These are phyloP conservation scores for Holacanthus passer DNA, from an alignment of 2,113 vertebrate species.

Conservation along the genomic window DNA sequence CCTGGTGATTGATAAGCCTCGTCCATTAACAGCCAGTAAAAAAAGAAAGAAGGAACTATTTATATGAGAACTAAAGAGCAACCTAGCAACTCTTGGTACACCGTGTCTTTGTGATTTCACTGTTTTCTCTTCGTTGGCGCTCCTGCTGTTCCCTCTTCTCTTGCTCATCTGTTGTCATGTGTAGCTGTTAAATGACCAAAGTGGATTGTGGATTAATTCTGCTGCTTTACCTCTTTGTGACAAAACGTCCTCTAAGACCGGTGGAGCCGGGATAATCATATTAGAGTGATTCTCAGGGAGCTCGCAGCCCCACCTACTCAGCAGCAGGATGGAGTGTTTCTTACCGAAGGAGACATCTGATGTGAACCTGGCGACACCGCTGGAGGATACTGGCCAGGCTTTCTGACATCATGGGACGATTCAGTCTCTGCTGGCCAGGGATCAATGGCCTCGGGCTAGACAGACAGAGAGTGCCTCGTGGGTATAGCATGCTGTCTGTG, in stretches of 20 bases:
- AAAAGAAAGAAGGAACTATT: too few species aligned
- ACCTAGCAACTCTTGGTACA: neutral
- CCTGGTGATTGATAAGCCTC: too few species aligned
- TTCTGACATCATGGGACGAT: constrained; percentile 68
- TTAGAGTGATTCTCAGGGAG: constrained; percentile 66
- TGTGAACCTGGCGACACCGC: constrained; percentile 40
- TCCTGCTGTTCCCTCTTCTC: neutral
- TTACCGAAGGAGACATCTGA: constrained; percentile 44
- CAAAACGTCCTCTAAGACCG: constrained; percentile 48
- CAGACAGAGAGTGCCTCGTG: constrained; percentile 10
- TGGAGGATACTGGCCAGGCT: constrained; percentile 25
- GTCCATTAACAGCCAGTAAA: too few species aligned
- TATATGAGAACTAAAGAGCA: too few species aligned
- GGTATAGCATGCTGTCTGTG: neutral
- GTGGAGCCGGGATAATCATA: constrained; percentile 61
- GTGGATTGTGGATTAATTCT: constrained; percentile 52
- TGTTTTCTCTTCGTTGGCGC: neutral
- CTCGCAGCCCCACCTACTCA: constrained; percentile 34
- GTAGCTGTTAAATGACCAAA: constrained; percentile 26
- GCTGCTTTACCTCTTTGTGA: constrained; percentile 43
- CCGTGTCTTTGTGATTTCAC: constrained; percentile 5
- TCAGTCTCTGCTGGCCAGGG: constrained; percentile 28
- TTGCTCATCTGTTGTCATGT: constrained; percentile 24
- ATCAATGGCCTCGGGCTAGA: constrained; percentile 49
- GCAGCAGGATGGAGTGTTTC: constrained; percentile 17